Base-by-base conservation (phyloP, 1,140 invertebrate genomes). In the Eurosta solidaginis region DNA sequence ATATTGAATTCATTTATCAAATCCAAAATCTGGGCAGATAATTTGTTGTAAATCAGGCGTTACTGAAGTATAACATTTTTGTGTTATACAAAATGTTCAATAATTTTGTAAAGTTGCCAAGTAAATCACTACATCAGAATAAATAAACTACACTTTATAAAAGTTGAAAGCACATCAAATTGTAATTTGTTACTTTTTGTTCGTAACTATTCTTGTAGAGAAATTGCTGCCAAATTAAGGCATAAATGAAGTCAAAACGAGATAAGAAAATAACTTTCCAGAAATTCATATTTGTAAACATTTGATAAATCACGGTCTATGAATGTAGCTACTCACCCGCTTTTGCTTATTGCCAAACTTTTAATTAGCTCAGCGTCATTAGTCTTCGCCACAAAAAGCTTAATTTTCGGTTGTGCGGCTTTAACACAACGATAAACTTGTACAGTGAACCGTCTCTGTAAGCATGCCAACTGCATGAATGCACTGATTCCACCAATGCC, bases 191-290 rank as follows among this genome's bases (percentile, higher is more conserved):
- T 42, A 68, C n/a, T n/a, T n/a, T 40, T 42, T 68, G 59, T 40
- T 68, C 33, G 17, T 33, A 68, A 68, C 25, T 40, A n/a, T n/a
- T n/a, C n/a, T n/a, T n/a, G n/a, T n/a, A n/a, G n/a, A n/a, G n/a
- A 27, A 68, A 40, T 68, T 68, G 59, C n/a, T 68, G 59, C 59
- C 59, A 68, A 68, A 68, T n/a, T n/a, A 68, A 42, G 59, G 36
- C 59, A 68, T 9, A 68, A 68, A 68, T 68, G 59, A 68, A 36
- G 33, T 68, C 33, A 20, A 68, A 68, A 68, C 40, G 59, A 36
- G 59, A 68, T 68, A 68, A 68, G 59, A 27, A 68, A 33, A 17
- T 7, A 40, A 68, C 33, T 68, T 40, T n/a, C n/a, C 59, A 68
- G 36, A 68, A 68, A 68, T 68, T 68, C 59, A 68, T 68, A 68